A percentile compares a stretch with the other conserved stretches of the same genome.
Evolutionary conservation across 2,888 invertebrate genomes (phyloP).

Genomic region (Latrodectus hesperus): DNA sequence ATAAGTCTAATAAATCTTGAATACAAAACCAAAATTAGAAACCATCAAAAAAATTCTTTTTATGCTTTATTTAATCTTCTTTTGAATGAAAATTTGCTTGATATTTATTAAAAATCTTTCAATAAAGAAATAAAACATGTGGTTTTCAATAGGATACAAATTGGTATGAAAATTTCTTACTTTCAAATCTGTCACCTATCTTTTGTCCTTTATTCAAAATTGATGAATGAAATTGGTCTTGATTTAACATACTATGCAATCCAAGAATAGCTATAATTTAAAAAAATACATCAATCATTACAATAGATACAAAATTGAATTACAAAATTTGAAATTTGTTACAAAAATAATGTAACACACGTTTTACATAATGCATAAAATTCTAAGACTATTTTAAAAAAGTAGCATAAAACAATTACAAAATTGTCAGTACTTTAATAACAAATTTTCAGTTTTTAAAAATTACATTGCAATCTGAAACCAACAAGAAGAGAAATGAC

Average conservation of each 20-base stretch:
- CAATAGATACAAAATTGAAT: background rate
- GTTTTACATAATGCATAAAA: background rate
- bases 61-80: no score
- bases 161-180: constrained; percentile 52
- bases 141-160: no score
- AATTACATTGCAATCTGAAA: no score
- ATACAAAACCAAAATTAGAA: no score
- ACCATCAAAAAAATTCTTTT: no score
- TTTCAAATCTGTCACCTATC: constrained; percentile 72
- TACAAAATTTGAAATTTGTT: background rate
- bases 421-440: no score
- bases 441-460: no score
- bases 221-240: constrained; percentile 99
- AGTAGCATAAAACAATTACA: background rate
- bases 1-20: no score
- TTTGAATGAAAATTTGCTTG: no score
- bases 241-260: constrained; percentile 99
- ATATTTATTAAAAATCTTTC: no score
- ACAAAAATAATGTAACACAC: background rate
- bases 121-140: no score
- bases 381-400: background rate
- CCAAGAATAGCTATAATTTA: constrained; percentile 90
- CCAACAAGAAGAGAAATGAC: no score
- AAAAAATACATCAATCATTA: background rate
- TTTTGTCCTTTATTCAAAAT: constrained; percentile 85